phyloP scores from a whole-genome alignment of 2,888 invertebrate species.

The Selenia dentaria region DNA sequence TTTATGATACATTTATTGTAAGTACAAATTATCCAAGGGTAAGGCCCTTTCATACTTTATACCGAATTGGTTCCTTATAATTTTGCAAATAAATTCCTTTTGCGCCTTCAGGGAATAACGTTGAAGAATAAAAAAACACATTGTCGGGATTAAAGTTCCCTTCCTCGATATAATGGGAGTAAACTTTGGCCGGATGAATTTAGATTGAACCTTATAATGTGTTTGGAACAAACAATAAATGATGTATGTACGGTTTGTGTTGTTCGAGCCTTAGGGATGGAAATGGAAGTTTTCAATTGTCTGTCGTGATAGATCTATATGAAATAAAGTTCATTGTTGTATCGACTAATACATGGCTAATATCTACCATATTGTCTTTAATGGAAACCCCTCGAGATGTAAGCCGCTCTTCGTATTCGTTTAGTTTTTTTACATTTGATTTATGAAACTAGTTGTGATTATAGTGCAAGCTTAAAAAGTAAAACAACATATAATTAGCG shows the following conservation, averaged over 20 bases:
- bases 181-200: conserved; percentile 18
- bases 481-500: too few relatives aligned
- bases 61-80: conserved; percentile 33
- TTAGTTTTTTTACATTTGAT: too few relatives aligned
- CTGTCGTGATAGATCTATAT: too few relatives aligned
- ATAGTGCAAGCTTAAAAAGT: too few relatives aligned
- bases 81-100: conserved; percentile 34
- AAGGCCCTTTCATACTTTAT: conserved; percentile 24
- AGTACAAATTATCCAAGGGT: conserved; percentile 17
- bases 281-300: too few relatives aligned
- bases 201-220: conserved; percentile 22
- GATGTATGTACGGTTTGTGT: conserved; percentile 1
- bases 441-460: too few relatives aligned
- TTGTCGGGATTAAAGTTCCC: conserved; percentile 33
- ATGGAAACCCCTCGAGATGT: too few relatives aligned
- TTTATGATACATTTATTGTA: conserved; percentile 17
- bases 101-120: conserved; percentile 17
- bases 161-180: conserved; percentile 17
- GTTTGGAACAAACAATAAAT: conserved; percentile 16
- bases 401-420: too few relatives aligned
- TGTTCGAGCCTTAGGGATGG: too few relatives aligned
- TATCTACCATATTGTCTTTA: too few relatives aligned
- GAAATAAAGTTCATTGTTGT: too few relatives aligned
- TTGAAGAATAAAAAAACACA: conserved; percentile 26
- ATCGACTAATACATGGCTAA: too few relatives aligned